Conservation (phyloP, 2,113 vertebrate species). For the Paratilapia polleni region DNA sequence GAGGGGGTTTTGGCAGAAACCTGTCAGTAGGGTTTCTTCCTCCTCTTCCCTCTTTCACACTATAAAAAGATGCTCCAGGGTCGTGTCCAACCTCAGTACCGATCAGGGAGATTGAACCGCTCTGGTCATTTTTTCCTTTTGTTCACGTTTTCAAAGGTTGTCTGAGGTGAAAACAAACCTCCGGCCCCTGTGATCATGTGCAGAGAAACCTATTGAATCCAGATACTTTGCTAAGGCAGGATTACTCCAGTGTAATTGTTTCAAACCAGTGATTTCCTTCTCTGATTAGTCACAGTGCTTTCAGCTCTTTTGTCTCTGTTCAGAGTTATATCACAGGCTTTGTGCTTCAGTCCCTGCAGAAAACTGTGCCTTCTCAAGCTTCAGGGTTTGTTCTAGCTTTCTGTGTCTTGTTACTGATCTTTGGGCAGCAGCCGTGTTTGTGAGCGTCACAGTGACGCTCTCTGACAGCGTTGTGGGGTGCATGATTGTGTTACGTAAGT, state of each 20-base stretch:
- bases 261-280: constrained; percentile 21
- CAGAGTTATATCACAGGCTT: background rate
- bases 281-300: constrained; percentile 48
- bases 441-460: background rate
- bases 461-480: background rate
- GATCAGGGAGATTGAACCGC: background rate
- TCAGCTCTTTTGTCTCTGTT: constrained; percentile 14
- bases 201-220: background rate
- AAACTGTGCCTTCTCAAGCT: background rate
- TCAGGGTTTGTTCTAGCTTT: background rate
- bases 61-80: background rate
- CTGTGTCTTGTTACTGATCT: background rate
- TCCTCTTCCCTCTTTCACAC: background rate
- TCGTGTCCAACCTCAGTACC: background rate
- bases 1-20: background rate
- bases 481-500: constrained; percentile 2
- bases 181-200: background rate
- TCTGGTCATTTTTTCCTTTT: background rate
- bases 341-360: constrained; percentile 22
- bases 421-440: background rate
- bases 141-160: constrained; percentile 7
- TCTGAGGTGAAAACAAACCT: constrained; percentile 27
- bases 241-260: constrained; percentile 42
- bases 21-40: background rate
- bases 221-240: background rate